These are phyloP conservation scores for Sebastes steindachneri DNA, from an alignment of 2,797 vertebrate species.

Conservation along the genomic window DNA sequence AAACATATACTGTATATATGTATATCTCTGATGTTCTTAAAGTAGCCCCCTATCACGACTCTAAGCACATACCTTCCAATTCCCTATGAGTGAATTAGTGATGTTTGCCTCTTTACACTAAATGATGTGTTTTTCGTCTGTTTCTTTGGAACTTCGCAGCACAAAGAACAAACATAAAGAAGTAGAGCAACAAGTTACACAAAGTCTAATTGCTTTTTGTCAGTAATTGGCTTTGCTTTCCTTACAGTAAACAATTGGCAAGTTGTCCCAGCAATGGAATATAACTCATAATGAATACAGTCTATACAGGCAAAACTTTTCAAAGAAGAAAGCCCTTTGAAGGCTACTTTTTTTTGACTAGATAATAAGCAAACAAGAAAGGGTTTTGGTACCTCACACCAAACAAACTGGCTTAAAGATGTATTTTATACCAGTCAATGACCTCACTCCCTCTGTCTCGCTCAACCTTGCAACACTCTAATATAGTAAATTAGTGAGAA, in stretches of 20 bases:
- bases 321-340: constrained; percentile 24
- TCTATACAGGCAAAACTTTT: constrained; percentile 34
- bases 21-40: background rate
- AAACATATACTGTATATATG: background rate
- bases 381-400: background rate
- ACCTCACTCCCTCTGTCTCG: background rate
- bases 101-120: constrained; percentile 11
- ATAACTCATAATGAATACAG: constrained; percentile 52
- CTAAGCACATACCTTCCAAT: background rate
- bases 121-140: constrained; percentile 19
- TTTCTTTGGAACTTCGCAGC: constrained; percentile 20
- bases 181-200: constrained; percentile 25
- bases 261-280: constrained; percentile 26
- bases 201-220: constrained; percentile 51
- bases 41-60: background rate
- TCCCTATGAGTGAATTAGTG: background rate
- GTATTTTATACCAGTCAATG: background rate
- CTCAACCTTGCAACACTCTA: background rate
- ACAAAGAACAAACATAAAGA: constrained; percentile 14
- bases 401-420: constrained; percentile 8
- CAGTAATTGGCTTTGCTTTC: constrained; percentile 59
- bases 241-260: constrained; percentile 54
- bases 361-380: constrained; percentile 25
- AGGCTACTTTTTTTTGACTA: constrained; percentile 23
- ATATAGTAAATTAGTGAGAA: background rate